A percentile compares a stretch with the other conserved stretches of the same genome.
These are phyloP conservation scores for Monodelphis domestica DNA, from an alignment of 2,797 vertebrate genomes.

Conservation along the genomic window DNA sequence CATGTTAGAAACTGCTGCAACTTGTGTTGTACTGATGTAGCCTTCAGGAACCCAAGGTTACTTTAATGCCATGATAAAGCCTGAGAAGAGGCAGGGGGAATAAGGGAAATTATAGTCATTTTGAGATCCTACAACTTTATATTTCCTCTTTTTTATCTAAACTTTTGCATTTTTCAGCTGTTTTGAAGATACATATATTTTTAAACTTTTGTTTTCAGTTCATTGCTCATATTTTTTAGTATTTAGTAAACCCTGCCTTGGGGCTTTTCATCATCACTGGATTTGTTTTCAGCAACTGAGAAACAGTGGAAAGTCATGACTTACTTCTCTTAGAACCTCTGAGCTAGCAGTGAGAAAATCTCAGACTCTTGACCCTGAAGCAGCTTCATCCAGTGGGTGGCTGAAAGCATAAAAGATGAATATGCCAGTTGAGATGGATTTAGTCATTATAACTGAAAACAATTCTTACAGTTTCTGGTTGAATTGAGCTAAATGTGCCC, in stretches of 20 bases:
- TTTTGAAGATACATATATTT: not conserved
- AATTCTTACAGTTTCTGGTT: conserved; percentile 18
- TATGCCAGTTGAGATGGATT: not conserved
- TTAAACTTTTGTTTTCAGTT: not conserved
- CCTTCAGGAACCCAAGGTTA: not conserved
- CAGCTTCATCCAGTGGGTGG: not conserved
- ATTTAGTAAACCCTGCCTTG: not conserved
- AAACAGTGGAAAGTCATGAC: not conserved
- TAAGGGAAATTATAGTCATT: not conserved
- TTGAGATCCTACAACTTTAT: conserved; percentile 4
- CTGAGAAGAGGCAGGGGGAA: not conserved
- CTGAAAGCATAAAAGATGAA: not conserved
- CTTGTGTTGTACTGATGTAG: not conserved
- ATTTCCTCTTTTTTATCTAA: not conserved
- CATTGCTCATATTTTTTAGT: conserved; percentile 14
- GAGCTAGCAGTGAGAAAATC: not conserved
- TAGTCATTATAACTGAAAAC: conserved; percentile 7
- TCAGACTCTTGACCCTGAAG: not conserved
- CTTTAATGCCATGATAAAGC: not conserved
- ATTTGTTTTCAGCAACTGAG: not conserved
- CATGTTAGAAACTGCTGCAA: not conserved
- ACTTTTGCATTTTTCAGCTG: not conserved
- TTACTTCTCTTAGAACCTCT: not conserved
- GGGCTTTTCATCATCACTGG: not conserved
- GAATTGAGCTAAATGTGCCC: conserved; percentile 1